phyloP scores from a whole-genome alignment of 2,113 vertebrate genomes.

The Raja brachyura region DNA sequence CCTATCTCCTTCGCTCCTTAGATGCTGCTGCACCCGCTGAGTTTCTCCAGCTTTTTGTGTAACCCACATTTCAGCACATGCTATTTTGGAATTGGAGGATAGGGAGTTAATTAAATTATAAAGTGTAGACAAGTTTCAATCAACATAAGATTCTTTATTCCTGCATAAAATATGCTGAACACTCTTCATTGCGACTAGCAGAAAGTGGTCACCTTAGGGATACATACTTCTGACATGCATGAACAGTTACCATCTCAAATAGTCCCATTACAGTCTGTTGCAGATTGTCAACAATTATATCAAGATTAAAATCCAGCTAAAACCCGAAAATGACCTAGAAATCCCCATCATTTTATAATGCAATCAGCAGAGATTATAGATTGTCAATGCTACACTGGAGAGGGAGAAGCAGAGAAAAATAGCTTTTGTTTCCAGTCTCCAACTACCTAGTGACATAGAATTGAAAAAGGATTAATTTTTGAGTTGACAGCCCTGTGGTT shows the following conservation, averaged over 20 bases:
- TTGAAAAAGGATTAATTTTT: not conserved
- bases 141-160: not conserved
- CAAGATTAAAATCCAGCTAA: not conserved
- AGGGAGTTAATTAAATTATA: not conserved
- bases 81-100: too few relatives aligned
- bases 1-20: too few relatives aligned
- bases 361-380: not conserved
- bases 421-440: not conserved
- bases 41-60: not conserved
- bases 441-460: not conserved
- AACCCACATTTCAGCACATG: not conserved
- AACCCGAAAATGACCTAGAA: not conserved
- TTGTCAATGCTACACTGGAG: not conserved
- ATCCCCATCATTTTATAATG: not conserved
- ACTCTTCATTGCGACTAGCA: not conserved
- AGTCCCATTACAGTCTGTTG: not conserved
- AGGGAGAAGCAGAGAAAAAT: not conserved
- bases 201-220: not conserved
- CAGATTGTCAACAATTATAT: not conserved
- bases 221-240: not conserved
- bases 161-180: not conserved
- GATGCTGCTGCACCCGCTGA: too few relatives aligned
- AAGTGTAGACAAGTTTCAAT: conserved; percentile 14
- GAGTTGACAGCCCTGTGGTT: not conserved
- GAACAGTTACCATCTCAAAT: not conserved